A percentile compares a stretch with the other conserved stretches of the same genome.
These are phyloP conservation scores for Brachionus calyciflorus DNA, from an alignment of 1,140 invertebrate genomes.

Conservation along the genomic window DNA sequence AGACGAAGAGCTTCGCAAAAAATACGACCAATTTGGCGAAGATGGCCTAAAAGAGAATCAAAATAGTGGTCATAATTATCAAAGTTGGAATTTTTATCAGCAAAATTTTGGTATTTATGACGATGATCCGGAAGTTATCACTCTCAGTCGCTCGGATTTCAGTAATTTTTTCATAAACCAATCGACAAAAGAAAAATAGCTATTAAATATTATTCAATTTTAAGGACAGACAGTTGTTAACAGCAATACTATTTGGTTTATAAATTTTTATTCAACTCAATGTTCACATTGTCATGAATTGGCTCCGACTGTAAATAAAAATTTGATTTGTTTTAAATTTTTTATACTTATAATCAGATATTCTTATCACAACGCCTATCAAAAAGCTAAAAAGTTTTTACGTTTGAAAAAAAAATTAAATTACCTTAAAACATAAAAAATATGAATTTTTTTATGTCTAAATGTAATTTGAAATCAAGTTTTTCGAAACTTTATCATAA, in stretches of 20 bases:
- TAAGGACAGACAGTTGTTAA: background rate
- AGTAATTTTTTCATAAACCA: slow-evolving; percentile 64
- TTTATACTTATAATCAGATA: background rate
- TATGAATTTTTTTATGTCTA: too few species aligned
- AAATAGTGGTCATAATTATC: slow-evolving; percentile 65
- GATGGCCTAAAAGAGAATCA: slow-evolving; percentile 66
- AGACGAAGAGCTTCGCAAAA: slow-evolving; percentile 73
- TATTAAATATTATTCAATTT: background rate
- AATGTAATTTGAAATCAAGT: too few species aligned
- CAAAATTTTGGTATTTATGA: slow-evolving; percentile 83
- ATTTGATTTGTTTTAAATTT: too few species aligned
- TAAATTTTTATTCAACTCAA: slow-evolving; percentile 48
- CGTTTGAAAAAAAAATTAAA: too few species aligned
- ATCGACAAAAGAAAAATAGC: background rate
- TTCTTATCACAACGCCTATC: background rate
- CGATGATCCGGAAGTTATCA: slow-evolving; percentile 77
- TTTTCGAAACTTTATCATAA: too few species aligned
- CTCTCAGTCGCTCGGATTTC: slow-evolving; percentile 71
- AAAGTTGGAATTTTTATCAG: slow-evolving; percentile 77
- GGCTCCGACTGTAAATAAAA: slow-evolving; percentile 63
- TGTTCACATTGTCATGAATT: slow-evolving; percentile 74
- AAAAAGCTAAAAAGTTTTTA: background rate
- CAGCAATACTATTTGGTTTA: slow-evolving; percentile 46
- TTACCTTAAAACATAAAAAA: too few species aligned
- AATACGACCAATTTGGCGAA: slow-evolving; percentile 77